These are phyloP conservation scores for Aegithalos caudatus DNA, from an alignment of 2,113 vertebrate genomes.

Conservation along the genomic window DNA sequence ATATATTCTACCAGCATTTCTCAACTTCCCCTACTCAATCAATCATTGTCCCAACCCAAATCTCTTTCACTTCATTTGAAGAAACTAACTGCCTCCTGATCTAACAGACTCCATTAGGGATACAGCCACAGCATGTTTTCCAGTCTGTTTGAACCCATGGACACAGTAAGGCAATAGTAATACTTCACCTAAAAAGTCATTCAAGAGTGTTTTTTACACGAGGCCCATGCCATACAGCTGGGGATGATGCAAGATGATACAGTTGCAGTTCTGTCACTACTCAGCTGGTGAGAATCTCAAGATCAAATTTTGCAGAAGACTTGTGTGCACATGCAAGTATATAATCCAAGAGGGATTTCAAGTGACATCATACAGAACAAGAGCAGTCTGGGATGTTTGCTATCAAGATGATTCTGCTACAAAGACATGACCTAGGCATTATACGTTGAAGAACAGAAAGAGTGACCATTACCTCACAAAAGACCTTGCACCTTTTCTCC, in stretches of 20 bases:
- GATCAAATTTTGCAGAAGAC: neutral
- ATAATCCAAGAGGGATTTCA: neutral
- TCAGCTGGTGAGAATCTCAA: neutral
- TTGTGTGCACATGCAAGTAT: neutral
- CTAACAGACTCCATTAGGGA: slow-evolving; percentile 12
- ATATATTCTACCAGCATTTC: slow-evolving; percentile 18
- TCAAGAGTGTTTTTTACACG: neutral
- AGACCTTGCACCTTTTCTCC: neutral
- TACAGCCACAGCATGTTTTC: neutral
- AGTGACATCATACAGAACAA: neutral
- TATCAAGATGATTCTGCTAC: neutral
- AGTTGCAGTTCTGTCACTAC: neutral
- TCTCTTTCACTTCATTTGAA: slow-evolving; percentile 43
- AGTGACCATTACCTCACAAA: neutral
- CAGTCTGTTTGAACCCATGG: slow-evolving; percentile 32
- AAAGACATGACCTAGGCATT: neutral
- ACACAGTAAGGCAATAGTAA: neutral
- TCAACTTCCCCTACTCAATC: slow-evolving; percentile 45
- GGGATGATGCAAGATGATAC: neutral
- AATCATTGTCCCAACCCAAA: slow-evolving; percentile 51
- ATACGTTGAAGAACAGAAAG: neutral
- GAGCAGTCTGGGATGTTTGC: neutral
- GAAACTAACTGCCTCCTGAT: slow-evolving; percentile 35
- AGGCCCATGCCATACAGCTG: neutral
- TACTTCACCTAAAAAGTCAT: neutral